These are phyloP conservation scores for Trypoxylon attenuatum DNA, from an alignment of 2,888 invertebrate genomes.

Conservation along the genomic window DNA sequence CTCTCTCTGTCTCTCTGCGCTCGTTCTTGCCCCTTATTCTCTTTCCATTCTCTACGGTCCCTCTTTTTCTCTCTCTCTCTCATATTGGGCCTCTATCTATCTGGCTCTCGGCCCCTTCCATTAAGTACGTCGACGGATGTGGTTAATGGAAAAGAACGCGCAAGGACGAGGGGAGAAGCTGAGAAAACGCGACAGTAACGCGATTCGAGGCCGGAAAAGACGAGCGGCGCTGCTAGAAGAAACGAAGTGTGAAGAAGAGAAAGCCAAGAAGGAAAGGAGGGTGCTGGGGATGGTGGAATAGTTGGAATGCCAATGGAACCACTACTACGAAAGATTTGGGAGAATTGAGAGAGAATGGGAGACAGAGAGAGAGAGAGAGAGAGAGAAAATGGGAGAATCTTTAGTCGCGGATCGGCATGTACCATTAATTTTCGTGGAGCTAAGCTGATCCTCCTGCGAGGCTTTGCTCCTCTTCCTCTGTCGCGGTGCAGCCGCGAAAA, in stretches of 20 bases:
- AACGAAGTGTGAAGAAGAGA: not conserved
- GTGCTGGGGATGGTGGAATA: not conserved
- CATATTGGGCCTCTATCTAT: not conserved
- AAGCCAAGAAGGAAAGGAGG: not conserved
- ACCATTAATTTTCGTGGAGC: constrained; percentile 50
- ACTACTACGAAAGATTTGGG: not conserved
- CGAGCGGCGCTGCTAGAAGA: not conserved
- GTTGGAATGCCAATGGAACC: no score
- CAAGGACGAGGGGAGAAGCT: not conserved
- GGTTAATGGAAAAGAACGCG: constrained; percentile 21
- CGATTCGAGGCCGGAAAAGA: not conserved
- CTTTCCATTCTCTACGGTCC: not conserved
- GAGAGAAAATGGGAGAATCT: constrained; percentile 38
- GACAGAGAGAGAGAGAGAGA: constrained; percentile 14
- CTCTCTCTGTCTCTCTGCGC: not conserved
- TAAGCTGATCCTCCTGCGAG: constrained; percentile 22
- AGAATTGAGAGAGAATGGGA: no score
- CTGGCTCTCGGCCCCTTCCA: not conserved
- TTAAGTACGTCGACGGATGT: not conserved
- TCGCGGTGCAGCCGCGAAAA: constrained; percentile 10
- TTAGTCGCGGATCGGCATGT: constrained; percentile 47
- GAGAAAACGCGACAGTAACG: not conserved
- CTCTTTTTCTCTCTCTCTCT: not conserved
- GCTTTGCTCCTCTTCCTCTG: not conserved
- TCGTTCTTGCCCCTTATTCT: not conserved